A percentile compares a stretch with the other conserved stretches of the same genome.
Conservation (phyloP, 2,888 invertebrate genomes). For the Campoplex capitator region DNA sequence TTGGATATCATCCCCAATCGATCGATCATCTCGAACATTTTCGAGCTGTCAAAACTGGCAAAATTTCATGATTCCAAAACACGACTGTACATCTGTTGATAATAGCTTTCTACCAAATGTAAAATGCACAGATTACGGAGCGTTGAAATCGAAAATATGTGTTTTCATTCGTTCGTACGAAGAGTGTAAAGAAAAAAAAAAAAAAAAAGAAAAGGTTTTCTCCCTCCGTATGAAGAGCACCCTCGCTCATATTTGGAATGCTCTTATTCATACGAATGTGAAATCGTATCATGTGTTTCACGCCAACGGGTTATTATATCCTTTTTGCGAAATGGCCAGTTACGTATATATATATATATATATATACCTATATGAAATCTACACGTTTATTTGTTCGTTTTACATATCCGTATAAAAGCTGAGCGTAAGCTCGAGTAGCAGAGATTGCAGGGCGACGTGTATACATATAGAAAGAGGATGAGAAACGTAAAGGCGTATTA, state of each 20-base stretch:
- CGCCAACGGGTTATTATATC: slow-evolving; percentile 53
- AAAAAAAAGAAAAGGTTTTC: no score
- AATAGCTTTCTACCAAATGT: slow-evolving; percentile 2
- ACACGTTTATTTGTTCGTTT: not conserved
- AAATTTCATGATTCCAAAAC: not conserved
- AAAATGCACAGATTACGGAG: slow-evolving; percentile 15
- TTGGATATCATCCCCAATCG: no score
- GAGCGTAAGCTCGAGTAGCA: slow-evolving; percentile 19
- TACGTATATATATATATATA: not conserved
- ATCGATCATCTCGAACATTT: not conserved
- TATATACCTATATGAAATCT: not conserved
- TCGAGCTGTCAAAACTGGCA: no score
- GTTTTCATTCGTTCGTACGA: not conserved
- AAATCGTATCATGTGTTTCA: slow-evolving; percentile 45
- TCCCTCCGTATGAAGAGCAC: slow-evolving; percentile 15
- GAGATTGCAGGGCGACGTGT: not conserved
- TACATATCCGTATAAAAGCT: not conserved
- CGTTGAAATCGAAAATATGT: slow-evolving; percentile 6
- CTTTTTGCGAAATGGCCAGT: slow-evolving; percentile 51
- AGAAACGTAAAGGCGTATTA: not conserved
- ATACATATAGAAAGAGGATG: no score
- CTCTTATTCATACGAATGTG: slow-evolving; percentile 35
- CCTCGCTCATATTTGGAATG: slow-evolving; percentile 45
- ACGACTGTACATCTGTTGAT: not conserved
- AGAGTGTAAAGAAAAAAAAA: slow-evolving; percentile 5